A percentile compares a stretch with the other conserved stretches of the same genome.
phyloP scores from a whole-genome alignment of 2,797 vertebrate species.

The Xiphorhynchus erythropygius region DNA sequence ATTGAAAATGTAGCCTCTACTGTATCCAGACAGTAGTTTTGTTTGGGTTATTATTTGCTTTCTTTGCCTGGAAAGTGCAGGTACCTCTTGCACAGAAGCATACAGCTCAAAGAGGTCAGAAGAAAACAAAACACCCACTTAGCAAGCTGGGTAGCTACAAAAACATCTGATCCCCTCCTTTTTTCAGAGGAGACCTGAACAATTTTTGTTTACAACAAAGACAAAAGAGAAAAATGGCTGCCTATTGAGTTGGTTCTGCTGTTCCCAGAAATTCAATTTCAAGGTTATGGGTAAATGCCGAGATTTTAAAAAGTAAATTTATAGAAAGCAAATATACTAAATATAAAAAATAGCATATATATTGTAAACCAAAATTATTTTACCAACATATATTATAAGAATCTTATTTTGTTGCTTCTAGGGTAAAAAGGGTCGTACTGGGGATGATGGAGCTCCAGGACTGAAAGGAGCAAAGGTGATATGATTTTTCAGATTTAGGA shows the following conservation, averaged over 20 bases:
- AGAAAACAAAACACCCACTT: neutral
- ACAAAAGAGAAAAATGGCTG: slow-evolving; percentile 67
- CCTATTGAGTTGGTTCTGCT: slow-evolving; percentile 67
- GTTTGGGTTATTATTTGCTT: neutral
- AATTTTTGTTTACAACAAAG: neutral
- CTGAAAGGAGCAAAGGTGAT: slow-evolving; percentile 87
- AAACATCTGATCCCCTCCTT: neutral
- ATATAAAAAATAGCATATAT: neutral
- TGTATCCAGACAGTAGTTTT: neutral
- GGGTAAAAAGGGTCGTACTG: slow-evolving; percentile 90
- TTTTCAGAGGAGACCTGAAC: neutral
- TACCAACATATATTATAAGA: neutral
- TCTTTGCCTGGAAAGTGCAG: neutral
- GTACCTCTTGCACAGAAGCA: neutral
- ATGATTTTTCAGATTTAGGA: neutral
- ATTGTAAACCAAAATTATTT: neutral
- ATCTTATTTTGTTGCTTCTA: slow-evolving; percentile 70
- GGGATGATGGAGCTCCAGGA: slow-evolving; percentile 85
- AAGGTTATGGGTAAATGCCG: slow-evolving; percentile 28
- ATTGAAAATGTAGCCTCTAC: neutral
- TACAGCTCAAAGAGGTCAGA: neutral
- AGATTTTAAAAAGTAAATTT: slow-evolving; percentile 64
- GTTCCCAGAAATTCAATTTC: slow-evolving; percentile 66
- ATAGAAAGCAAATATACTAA: slow-evolving; percentile 20
- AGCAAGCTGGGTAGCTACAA: neutral